Evolutionary conservation across 2,888 invertebrate species (phyloP).

Genomic region (Polymixis lichenea): DNA sequence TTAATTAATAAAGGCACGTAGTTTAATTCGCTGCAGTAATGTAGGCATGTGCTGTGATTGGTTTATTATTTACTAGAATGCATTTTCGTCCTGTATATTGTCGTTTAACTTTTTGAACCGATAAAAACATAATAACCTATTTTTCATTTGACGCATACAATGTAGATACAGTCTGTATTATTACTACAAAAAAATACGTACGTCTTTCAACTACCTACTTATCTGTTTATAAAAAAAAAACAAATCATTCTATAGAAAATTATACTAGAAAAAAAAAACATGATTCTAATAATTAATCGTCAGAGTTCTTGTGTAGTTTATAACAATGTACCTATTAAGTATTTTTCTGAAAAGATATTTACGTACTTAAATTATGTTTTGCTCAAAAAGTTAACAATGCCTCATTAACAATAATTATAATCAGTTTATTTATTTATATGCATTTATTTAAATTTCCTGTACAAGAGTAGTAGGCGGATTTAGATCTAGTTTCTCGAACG

Average conservation of each 20-base stretch:
- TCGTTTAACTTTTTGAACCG: conserved; percentile 21
- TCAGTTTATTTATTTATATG: not conserved
- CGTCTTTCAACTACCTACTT: not conserved
- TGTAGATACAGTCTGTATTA: not conserved
- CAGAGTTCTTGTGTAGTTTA: not conserved
- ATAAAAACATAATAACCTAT: not conserved
- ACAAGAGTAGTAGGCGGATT: not conserved
- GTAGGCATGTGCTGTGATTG: conserved; percentile 29
- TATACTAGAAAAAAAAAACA: too few relatives aligned
- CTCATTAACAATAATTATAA: not conserved
- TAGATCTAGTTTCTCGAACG: not conserved
- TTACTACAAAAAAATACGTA: not conserved
- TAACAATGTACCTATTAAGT: not conserved
- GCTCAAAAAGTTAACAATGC: conserved; percentile 19
- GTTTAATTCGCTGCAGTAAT: conserved; percentile 18
- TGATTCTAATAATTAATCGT: not conserved
- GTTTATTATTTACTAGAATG: conserved; percentile 35
- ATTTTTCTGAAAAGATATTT: not conserved
- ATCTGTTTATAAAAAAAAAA: not conserved
- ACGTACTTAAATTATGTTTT: not conserved
- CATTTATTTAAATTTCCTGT: not conserved
- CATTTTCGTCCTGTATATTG: not conserved
- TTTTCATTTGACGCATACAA: not conserved
- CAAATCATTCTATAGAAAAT: not conserved
- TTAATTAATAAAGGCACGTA: conserved; percentile 35